Evolutionary conservation across 2,797 vertebrate species (phyloP), one percentile per base, ranked within the genome.

Genomic region (Octomys mimax): DNA sequence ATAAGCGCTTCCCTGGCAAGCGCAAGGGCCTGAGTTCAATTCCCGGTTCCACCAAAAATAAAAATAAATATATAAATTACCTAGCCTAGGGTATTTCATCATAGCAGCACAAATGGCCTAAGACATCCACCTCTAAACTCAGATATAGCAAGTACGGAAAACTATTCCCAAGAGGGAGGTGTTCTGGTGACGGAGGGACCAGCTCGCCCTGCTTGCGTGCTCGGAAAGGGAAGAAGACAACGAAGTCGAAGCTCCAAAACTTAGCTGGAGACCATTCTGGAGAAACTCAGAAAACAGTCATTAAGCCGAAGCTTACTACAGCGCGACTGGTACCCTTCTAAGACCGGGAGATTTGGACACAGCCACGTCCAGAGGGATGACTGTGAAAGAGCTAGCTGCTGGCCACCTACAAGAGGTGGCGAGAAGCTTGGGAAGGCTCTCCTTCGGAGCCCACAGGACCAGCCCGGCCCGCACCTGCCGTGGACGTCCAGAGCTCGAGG

Each of bases 341-440:
- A 92, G 64, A 89, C 68, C 42, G 54, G 62, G 49, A 70, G 7
- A 73, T 81, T 36, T 68, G 57, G 33, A 57, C 61, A 19, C 64
- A 77, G 87, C 75, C n/a, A 11, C 12, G 5, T 8, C 12, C 36
- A 26, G 33, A 46, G 11, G 19, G 10, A 42, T 14, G 71, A 46
- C 5, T 11, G 13, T 2, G 24, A 42, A 57, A n/a, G 36, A 16
- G 33, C 75, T 0, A 0, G 18, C 26, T 18, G 14, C 13, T 10
- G 59, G 66, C 36, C 26, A 0, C 28, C 75, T 6, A 2, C 59
- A 31, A 57, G n/a, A 26, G 70, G 36, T 5, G 64, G 22, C 28
- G 36, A 78, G 83, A 39, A 79, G 28, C 52, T 80, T 26, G 28
- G 33, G 11, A 36, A 16, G 64, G 33, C 6, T 11, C 16, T 14